Evolutionary conservation across 1,140 invertebrate genomes (phyloP), one percentile per base, ranked within the genome.

Genomic region (Drosophila nikananu): DNA sequence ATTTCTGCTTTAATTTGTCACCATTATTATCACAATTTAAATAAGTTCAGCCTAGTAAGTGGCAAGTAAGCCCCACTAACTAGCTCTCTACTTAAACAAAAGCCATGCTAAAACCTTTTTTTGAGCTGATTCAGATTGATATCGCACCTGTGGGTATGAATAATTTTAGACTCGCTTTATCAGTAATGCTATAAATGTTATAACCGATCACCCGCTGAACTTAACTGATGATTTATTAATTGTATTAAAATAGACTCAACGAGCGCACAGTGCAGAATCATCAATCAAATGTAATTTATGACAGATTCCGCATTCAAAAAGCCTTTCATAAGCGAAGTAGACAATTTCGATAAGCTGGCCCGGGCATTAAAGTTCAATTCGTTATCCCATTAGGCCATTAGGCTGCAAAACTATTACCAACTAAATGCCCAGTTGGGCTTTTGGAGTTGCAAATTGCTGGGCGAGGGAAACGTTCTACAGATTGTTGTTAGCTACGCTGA

Each of bases 371-470:
- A 73, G 70, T 61, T 73, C 67, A 52, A 73, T 73, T 73, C 70
- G 68, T 72, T 73, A 73, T 60, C 67, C 67, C 70, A 51, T 72
- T 73, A 30, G 70, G 81, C 83, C 82, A 83, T 83, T 84, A 78
- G 63, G 44, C 68, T 19, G 61, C 49, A 37, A 48, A 73, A 62
- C 77, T 77, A 83, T 86, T 79, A 86, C 74, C 64, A 37, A 46
- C 65, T 86, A 86, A 86, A 77, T 74, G 82, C 68, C 41, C 59
- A 46, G 73, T 63, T 62, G 57, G 39, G 63, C 44, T 46, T 65
- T 83, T 64, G 66, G 54, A 63, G 52, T 83, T 86, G 68, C 82
- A 74, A 82, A 86, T 81, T 86, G 82, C 66, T 52, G 63, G 63
- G 58, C 44, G 15, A 61, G 7, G 15, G 57, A 44, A 62, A 19